phyloP scores from a whole-genome alignment of 2,888 invertebrate species.

The Drosophila phalerata region DNA sequence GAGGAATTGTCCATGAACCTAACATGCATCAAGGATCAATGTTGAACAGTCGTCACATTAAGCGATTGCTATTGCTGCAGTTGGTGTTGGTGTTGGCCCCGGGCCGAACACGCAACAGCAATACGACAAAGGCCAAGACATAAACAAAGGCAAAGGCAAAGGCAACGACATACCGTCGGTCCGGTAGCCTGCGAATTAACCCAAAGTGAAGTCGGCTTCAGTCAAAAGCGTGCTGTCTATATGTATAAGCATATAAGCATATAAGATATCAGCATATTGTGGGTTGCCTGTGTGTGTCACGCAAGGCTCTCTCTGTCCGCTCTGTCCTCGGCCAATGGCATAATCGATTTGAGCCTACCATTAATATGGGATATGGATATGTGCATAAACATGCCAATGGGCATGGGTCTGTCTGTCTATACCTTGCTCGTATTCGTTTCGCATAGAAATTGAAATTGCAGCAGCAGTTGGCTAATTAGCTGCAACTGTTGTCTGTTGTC shows the following conservation, averaged over 20 bases:
- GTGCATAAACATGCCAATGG: constrained; percentile 18
- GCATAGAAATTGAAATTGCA: constrained; percentile 57
- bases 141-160: neutral
- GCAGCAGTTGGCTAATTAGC: constrained; percentile 77
- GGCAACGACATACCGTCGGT: neutral
- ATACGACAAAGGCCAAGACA: neutral
- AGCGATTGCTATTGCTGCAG: constrained; percentile 39
- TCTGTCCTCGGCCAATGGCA: constrained; percentile 40
- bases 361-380: constrained; percentile 51
- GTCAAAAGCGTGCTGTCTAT: constrained; percentile 11
- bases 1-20: neutral
- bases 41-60: constrained; percentile 80
- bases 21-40: constrained; percentile 57
- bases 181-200: constrained; percentile 12
- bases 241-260: neutral
- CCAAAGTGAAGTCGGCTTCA: constrained; percentile 26
- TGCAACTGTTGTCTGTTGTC: constrained; percentile 79
- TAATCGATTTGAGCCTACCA: constrained; percentile 82
- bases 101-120: constrained; percentile 54
- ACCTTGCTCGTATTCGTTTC: constrained; percentile 23
- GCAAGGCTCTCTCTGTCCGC: constrained; percentile 33
- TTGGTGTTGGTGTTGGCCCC: constrained; percentile 52
- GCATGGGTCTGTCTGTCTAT: constrained; percentile 5
- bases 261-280: constrained; percentile 25
- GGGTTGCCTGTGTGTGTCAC: constrained; percentile 31